A percentile compares a stretch with the other conserved stretches of the same genome.
These are phyloP conservation scores for Arion vulgaris DNA, from an alignment of 1,140 invertebrate species.

Conservation along the genomic window DNA sequence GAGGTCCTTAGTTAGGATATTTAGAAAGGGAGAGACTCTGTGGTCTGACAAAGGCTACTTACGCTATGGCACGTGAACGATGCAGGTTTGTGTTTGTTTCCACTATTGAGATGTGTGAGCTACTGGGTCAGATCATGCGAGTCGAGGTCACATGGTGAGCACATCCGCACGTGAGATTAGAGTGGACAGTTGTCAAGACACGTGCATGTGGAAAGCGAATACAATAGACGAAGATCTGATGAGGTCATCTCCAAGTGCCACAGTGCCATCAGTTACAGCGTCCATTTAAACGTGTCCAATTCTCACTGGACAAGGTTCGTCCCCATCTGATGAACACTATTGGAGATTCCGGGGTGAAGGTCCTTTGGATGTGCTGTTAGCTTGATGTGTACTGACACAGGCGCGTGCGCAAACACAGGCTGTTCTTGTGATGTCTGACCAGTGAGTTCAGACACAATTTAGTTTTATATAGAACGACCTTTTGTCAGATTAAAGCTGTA, in stretches of 20 bases:
- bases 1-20: not conserved
- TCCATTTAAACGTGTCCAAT: not conserved
- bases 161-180: constrained; percentile 24
- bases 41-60: constrained; percentile 1
- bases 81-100: not conserved
- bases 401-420: no score
- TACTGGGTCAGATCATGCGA: not conserved
- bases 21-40: not conserved
- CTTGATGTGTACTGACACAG: no score
- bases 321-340: not conserved
- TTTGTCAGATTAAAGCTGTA: no score
- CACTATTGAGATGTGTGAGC: not conserved
- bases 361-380: no score
- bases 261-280: not conserved
- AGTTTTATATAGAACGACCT: no score
- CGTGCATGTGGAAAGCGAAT: not conserved
- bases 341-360: not conserved
- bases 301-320: not conserved
- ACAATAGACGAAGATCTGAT: not conserved
- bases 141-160: not conserved
- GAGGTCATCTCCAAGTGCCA: not conserved
- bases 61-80: not conserved
- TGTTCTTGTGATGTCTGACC: no score
- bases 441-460: no score
- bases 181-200: constrained; percentile 25